Evolutionary conservation across 1,140 invertebrate genomes (phyloP), one percentile per base, ranked within the genome.

Genomic region (Venustaconcha ellipsiformis): DNA sequence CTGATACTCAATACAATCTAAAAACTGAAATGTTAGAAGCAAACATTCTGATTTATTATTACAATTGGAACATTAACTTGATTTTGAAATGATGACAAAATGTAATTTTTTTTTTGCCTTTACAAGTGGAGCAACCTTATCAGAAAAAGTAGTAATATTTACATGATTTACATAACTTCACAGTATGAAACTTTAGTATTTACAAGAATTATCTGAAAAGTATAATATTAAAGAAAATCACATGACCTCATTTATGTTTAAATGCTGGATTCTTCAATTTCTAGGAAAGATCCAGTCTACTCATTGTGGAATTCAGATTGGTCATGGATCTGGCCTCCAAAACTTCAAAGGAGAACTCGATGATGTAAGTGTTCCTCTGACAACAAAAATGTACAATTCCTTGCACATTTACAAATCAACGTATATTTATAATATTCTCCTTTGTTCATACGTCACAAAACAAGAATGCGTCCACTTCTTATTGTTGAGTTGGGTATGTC

Each of bases 301-400:
- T 18, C 69, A 77, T 37, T 77, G 75, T 66, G 70, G 62, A 20
- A 14, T 72, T 30, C 75, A 77, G 55, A 60, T 77, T 55, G 69
- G 70, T 48, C 60, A 72, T 68, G 75, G 75, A 55, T 62, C 69
- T 17, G 30, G 30, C 17, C 26, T 77, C 5, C 57, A 18, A 18
- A 72, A 67, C 48, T 77, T 67, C 23, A 55, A 62, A 13, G 75
- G 70, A 55, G 57, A 68, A n/a, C 72, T 77, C 57, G 75, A 77
- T 60, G 75, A 77, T 30, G 69, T 72, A 77, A 76, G 74, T 72
- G 58, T 48, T 48, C 6, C 37, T 48, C 37, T 6, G 37, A 48
- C 37, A 11, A 48, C 37, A 48, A 48, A 48, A 48, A 48, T 8
- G 4, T 48, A 48, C 4, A 48, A 48, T 48, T 48, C 37, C 37